Conservation (phyloP, 2,797 vertebrate genomes). For the Atherinosoma microstoma region DNA sequence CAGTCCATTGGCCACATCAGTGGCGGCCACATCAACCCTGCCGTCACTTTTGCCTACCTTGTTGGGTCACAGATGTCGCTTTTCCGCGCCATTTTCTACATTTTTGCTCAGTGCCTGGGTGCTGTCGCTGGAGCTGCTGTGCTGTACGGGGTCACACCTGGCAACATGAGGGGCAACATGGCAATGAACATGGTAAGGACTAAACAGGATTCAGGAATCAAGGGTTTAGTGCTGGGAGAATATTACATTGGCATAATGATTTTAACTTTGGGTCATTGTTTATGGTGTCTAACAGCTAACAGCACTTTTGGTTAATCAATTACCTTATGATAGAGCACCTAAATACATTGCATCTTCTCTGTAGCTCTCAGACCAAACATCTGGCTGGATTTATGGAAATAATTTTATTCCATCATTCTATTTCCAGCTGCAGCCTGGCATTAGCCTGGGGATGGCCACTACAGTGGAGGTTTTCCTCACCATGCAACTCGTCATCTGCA, state of each 20-base stretch:
- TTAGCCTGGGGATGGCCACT: conserved; percentile 92
- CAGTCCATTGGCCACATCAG: conserved; percentile 94
- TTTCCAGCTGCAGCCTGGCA: conserved; percentile 89
- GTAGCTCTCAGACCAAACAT: background rate
- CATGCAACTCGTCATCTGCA: conserved; percentile 92
- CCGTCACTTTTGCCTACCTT: conserved; percentile 93
- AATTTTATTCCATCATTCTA: conserved; percentile 24
- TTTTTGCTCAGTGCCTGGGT: conserved; percentile 92
- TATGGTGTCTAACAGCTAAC: background rate
- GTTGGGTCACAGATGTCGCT: conserved; percentile 94
- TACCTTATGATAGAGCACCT: background rate
- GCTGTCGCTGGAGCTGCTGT: conserved; percentile 92
- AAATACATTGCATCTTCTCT: background rate
- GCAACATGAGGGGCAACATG: conserved; percentile 91
- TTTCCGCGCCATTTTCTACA: conserved; percentile 92
- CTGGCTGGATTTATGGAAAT: background rate
- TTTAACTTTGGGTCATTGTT: background rate
- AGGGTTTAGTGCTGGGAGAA: background rate
- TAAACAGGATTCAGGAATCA: background rate
- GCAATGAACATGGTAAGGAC: conserved; percentile 91
- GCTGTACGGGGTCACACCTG: conserved; percentile 92
- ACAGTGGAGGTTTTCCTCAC: conserved; percentile 94
- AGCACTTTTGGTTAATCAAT: background rate
- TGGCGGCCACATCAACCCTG: conserved; percentile 95
- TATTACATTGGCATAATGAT: background rate